These are phyloP conservation scores for Sebastes steindachneri DNA, from an alignment of 2,797 vertebrate genomes.

Conservation along the genomic window DNA sequence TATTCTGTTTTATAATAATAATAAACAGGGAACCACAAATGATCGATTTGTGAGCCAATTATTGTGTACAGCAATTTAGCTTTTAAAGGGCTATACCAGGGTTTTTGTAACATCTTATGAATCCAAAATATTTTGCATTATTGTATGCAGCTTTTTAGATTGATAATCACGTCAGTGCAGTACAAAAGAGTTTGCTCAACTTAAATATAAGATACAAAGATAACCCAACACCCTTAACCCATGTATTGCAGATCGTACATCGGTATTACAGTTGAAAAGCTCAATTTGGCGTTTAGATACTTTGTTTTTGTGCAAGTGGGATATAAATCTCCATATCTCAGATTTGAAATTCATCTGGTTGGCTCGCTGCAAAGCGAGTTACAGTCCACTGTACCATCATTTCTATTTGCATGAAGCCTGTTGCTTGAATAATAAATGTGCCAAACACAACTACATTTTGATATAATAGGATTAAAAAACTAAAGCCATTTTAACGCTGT, in stretches of 20 bases:
- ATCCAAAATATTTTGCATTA: neutral
- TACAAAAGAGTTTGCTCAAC: neutral
- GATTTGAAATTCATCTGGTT: neutral
- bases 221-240: neutral
- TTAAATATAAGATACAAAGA: neutral
- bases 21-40: neutral
- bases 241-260: neutral
- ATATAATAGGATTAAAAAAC: neutral
- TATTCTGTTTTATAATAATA: neutral
- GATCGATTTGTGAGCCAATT: neutral
- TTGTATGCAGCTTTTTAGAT: neutral
- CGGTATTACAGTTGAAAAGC: neutral
- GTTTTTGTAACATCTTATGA: neutral
- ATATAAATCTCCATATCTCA: neutral
- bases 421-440: neutral
- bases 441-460: neutral
- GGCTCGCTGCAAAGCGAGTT: neutral
- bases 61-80: neutral
- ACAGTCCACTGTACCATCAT: neutral
- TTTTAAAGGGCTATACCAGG: neutral
- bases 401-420: neutral
- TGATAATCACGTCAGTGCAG: neutral
- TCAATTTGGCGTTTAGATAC: neutral
- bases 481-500: neutral
- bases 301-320: neutral